phyloP scores from a whole-genome alignment of 1,140 invertebrate species.

The Asbolus verrucosus region DNA sequence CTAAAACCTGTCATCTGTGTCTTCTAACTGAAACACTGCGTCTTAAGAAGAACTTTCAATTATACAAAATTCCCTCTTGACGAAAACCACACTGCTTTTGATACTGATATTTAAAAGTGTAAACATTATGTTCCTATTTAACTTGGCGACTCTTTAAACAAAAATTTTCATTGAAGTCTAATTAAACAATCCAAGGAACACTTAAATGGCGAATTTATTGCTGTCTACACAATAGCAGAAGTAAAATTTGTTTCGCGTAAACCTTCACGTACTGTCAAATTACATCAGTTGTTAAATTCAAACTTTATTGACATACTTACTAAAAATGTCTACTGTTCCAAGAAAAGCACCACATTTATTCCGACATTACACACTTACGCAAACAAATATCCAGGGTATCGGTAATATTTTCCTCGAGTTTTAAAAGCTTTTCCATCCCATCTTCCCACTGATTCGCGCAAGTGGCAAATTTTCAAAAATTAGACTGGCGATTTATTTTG shows the following conservation, averaged over 20 bases:
- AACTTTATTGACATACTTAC: background rate
- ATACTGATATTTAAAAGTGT: slow-evolving; percentile 14
- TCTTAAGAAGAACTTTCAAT: slow-evolving; percentile 24
- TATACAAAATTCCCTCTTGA: slow-evolving; percentile 2
- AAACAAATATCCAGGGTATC: background rate
- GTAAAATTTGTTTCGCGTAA: background rate
- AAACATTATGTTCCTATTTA: slow-evolving; percentile 8
- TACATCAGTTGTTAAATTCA: background rate
- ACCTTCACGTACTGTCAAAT: too few relatives aligned
- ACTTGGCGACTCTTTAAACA: slow-evolving; percentile 3
- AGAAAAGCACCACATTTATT: background rate
- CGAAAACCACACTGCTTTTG: slow-evolving; percentile 8
- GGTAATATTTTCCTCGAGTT: background rate
- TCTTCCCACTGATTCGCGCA: too few relatives aligned
- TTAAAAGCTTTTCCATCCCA: background rate
- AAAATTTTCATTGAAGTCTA: slow-evolving; percentile 12
- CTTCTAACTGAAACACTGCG: slow-evolving; percentile 13
- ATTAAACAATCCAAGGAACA: slow-evolving; percentile 1
- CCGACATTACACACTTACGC: too few relatives aligned
- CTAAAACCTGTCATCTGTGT: slow-evolving; percentile 25
- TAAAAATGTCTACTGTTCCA: background rate
- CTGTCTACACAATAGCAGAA: background rate
- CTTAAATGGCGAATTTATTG: background rate
- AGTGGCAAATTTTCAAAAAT: too few relatives aligned
- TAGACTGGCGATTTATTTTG: too few relatives aligned